Percentiles rank a stretch among this genome's conserved stretches.
Conservation (phyloP, 2,797 vertebrate genomes). For the Hybognathus amarus region DNA sequence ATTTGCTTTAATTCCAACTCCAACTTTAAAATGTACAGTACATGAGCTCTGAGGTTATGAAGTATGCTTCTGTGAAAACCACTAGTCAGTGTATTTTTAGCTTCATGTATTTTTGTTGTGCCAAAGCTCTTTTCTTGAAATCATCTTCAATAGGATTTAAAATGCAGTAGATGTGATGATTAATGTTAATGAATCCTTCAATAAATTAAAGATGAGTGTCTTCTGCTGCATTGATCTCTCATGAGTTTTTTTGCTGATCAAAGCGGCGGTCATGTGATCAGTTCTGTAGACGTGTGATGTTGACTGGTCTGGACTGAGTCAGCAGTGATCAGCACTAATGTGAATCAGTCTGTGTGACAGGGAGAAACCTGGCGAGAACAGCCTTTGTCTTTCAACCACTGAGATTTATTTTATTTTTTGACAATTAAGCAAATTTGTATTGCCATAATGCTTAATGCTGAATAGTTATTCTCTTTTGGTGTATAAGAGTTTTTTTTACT, state of each 20-base stretch:
- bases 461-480: not conserved
- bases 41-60: not conserved
- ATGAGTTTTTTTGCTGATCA: not conserved
- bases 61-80: too few relatives aligned
- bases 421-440: not conserved
- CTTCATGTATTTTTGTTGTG: too few relatives aligned
- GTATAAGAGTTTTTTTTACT: too few relatives aligned
- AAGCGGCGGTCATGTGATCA: not conserved
- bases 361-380: not conserved
- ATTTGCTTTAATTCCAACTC: too few relatives aligned
- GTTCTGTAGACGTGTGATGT: not conserved
- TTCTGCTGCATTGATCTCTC: not conserved
- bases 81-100: too few relatives aligned
- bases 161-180: not conserved
- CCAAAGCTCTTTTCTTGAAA: too few relatives aligned
- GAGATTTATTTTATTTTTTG: not conserved
- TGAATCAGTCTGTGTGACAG: not conserved
- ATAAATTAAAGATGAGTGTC: not conserved
- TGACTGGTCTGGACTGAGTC: slow-evolving; percentile 12
- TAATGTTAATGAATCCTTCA: not conserved
- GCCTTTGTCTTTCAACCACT: too few relatives aligned
- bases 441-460: not conserved
- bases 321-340: slow-evolving; percentile 18
- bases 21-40: not conserved
- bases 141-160: not conserved